phyloP scores from a whole-genome alignment of 2,888 invertebrate genomes.

The Cartodere bifasciata region DNA sequence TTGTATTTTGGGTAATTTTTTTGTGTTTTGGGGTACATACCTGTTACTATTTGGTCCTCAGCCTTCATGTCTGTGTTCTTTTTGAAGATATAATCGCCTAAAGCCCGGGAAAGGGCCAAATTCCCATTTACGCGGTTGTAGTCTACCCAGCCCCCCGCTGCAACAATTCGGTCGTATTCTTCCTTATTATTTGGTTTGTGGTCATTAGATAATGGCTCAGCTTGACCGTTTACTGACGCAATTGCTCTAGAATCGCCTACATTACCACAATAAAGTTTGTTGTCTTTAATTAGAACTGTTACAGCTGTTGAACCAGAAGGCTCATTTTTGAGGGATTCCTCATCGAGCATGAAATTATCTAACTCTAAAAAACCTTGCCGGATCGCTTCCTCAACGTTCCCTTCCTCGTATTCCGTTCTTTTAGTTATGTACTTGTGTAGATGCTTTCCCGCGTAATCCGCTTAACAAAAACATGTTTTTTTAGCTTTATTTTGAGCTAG shows the following conservation, averaged over 20 bases:
- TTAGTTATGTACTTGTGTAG: slow-evolving; percentile 83
- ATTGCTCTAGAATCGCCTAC: slow-evolving; percentile 95
- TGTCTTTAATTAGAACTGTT: slow-evolving; percentile 70
- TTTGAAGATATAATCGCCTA: slow-evolving; percentile 97
- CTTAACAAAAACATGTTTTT: no score
- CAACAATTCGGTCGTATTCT: slow-evolving; percentile 72
- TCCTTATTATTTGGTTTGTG: slow-evolving; percentile 87
- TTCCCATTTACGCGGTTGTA: slow-evolving; percentile 97
- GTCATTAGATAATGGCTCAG: slow-evolving; percentile 71
- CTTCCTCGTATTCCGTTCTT: slow-evolving; percentile 69
- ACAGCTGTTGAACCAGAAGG: slow-evolving; percentile 93
- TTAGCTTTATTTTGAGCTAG: no score
- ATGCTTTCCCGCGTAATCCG: slow-evolving; percentile 90
- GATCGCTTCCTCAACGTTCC: slow-evolving; percentile 74
- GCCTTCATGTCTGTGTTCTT: slow-evolving; percentile 71
- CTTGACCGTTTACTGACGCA: slow-evolving; percentile 67
- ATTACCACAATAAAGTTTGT: slow-evolving; percentile 85
- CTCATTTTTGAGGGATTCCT: slow-evolving; percentile 79
- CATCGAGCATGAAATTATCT: slow-evolving; percentile 85
- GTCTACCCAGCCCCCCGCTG: slow-evolving; percentile 96
- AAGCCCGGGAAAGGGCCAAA: slow-evolving; percentile 86
- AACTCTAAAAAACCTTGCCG: slow-evolving; percentile 80
- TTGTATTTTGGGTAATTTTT: no score
- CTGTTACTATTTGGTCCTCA: slow-evolving; percentile 95
- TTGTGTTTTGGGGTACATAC: no score